These are phyloP conservation scores for Tuberolachnus salignus DNA, from an alignment of 2,888 invertebrate species.

Conservation along the genomic window DNA sequence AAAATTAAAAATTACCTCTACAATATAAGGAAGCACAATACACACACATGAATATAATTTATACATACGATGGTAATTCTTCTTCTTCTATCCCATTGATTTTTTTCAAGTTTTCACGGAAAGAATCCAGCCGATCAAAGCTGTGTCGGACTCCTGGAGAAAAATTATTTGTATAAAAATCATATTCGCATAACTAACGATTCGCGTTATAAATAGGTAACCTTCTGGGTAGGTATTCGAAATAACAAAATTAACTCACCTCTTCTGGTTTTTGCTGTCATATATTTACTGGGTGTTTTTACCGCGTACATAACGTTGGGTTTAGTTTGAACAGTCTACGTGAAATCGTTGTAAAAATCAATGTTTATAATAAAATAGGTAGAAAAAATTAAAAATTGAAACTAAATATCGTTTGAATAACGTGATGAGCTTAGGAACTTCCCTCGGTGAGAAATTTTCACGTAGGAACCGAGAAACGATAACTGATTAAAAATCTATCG, in stretches of 20 bases:
- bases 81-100: conserved; percentile 44
- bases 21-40: neutral
- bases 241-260: conserved; percentile 34
- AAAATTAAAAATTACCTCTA: neutral
- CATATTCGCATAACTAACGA: neutral
- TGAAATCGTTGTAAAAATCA: neutral
- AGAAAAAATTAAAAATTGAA: neutral
- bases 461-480: conserved; percentile 22
- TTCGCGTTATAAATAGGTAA: conserved; percentile 41
- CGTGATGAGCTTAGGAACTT: conserved; percentile 1
- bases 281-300: conserved; percentile 54
- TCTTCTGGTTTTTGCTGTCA: conserved; percentile 53
- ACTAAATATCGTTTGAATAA: conserved; percentile 19
- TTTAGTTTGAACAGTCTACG: neutral
- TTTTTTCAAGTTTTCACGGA: conserved; percentile 50
- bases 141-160: conserved; percentile 42
- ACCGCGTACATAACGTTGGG: conserved; percentile 31
- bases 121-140: conserved; percentile 49
- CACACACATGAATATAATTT: neutral
- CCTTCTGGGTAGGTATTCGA: conserved; percentile 8
- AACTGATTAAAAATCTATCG: neutral
- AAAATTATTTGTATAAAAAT: neutral
- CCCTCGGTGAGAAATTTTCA: conserved; percentile 35
- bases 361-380: neutral
- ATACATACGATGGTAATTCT: conserved; percentile 39